Evolutionary conservation across 2,888 invertebrate species (phyloP).

Genomic region (Drosophila anomalata): DNA sequence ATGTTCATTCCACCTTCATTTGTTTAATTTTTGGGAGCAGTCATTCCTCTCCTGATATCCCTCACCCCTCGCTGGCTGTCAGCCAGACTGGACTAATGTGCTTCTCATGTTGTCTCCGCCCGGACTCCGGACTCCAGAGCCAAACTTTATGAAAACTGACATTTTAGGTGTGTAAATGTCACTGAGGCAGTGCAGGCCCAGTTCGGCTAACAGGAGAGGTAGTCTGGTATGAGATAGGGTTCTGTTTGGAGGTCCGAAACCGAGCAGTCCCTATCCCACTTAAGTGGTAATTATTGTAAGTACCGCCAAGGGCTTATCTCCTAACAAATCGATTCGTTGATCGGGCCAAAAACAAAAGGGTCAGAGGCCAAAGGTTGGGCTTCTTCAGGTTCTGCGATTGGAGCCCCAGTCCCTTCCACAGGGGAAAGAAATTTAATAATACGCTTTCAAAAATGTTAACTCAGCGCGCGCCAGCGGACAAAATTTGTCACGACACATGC

Average conservation of each 20-base stretch:
- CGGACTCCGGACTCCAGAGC: conserved; percentile 35
- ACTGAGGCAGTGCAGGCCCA: conserved; percentile 34
- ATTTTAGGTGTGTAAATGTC: conserved; percentile 81
- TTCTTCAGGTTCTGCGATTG: conserved; percentile 25
- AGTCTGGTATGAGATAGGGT: conserved; percentile 26
- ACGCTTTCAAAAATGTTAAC: conserved; percentile 79
- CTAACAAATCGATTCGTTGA: conserved; percentile 73
- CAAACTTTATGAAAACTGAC: conserved; percentile 75
- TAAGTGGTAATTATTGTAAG: conserved; percentile 81
- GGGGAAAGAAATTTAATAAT: conserved; percentile 71
- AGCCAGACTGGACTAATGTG: conserved; percentile 75
- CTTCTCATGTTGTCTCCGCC: conserved; percentile 75
- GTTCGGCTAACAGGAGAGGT: conserved; percentile 18
- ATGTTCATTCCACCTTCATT: neutral
- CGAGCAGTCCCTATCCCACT: conserved; percentile 33
- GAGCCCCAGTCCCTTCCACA: conserved; percentile 2
- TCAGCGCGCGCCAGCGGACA: conserved; percentile 65
- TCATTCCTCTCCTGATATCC: conserved; percentile 6
- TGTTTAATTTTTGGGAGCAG: conserved; percentile 36
- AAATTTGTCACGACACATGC: conserved; percentile 82
- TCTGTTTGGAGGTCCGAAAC: conserved; percentile 21
- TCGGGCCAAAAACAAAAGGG: conserved; percentile 56
- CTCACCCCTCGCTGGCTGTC: conserved; percentile 52
- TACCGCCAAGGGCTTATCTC: conserved; percentile 67
- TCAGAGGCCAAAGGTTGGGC: conserved; percentile 33